A percentile compares a stretch with the other conserved stretches of the same genome.
Conservation (phyloP, 2,888 invertebrate species). For the Lepidocyrtinus sp. region DNA sequence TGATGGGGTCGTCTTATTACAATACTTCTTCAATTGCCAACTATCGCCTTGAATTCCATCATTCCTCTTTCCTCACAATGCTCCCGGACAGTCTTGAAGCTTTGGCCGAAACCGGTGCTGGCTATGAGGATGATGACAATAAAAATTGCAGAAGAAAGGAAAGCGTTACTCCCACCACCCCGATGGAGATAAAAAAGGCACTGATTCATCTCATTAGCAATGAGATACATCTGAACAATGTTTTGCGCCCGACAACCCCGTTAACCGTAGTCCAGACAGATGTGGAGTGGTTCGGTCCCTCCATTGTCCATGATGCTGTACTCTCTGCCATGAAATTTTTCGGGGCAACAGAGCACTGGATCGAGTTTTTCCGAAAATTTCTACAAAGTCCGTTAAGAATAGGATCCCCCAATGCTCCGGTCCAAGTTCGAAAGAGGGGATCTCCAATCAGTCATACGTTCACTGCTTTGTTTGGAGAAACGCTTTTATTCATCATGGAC, state of each 20-base stretch:
- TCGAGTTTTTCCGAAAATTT: conserved; percentile 55
- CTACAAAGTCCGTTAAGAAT: conserved; percentile 43
- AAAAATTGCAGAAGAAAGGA: not conserved
- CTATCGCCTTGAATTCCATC: conserved; percentile 39
- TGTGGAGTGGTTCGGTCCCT: conserved; percentile 64
- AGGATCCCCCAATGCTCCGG: not conserved
- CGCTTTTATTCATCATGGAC: conserved; percentile 58
- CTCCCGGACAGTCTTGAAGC: conserved; percentile 47
- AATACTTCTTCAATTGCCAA: conserved; percentile 38
- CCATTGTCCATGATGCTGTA: conserved; percentile 56
- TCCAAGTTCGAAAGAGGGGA: conserved; percentile 47
- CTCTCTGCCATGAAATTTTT: conserved; percentile 46
- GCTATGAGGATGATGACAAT: conserved; percentile 26
- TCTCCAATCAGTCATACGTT: conserved; percentile 54
- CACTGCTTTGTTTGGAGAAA: conserved; percentile 59
- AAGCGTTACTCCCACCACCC: conserved; percentile 1
- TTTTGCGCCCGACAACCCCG: conserved; percentile 33
- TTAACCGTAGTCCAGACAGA: conserved; percentile 60
- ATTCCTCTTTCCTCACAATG: conserved; percentile 43
- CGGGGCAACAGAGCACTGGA: conserved; percentile 50
- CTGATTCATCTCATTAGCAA: conserved; percentile 58
- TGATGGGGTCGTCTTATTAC: conserved; percentile 28
- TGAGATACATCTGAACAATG: conserved; percentile 56
- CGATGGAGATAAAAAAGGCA: conserved; percentile 52
- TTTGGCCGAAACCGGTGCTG: not conserved